These are phyloP conservation scores for Eospalax fontanierii DNA, from an alignment of 2,797 vertebrate genomes.

Conservation along the genomic window DNA sequence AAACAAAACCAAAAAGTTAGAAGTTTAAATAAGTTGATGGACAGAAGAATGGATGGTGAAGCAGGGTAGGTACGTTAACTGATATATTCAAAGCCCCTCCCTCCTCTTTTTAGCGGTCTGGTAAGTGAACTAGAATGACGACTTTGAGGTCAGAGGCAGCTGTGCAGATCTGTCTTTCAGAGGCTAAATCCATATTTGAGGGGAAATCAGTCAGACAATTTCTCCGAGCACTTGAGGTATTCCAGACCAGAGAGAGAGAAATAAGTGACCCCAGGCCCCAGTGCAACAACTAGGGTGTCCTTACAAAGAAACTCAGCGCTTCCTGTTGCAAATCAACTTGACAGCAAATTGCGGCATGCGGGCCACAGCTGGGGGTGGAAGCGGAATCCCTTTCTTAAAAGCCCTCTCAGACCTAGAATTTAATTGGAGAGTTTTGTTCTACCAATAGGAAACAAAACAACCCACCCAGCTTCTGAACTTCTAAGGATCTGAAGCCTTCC, in stretches of 20 bases:
- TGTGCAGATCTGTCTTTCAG: not conserved
- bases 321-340: constrained; percentile 44
- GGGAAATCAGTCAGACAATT: constrained; percentile 8
- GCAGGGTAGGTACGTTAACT: not conserved
- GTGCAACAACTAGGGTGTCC: not conserved
- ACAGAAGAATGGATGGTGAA: not conserved
- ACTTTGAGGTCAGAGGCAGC: not conserved
- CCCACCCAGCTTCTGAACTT: constrained; percentile 58
- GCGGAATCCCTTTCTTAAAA: constrained; percentile 61
- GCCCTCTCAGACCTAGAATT: constrained; percentile 7
- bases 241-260: not conserved
- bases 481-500: not conserved
- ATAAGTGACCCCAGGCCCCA: not conserved
- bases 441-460: constrained; percentile 65
- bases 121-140: not conserved
- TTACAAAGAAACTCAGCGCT: constrained; percentile 38
- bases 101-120: not conserved
- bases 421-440: constrained; percentile 63
- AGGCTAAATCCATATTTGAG: not conserved
- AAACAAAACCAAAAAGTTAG: not conserved
- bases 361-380: constrained; percentile 22
- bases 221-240: not conserved
- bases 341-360: constrained; percentile 65
- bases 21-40: not conserved
- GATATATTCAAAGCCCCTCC: not conserved